Base-by-base conservation (phyloP, 2,888 invertebrate genomes). In the Nipponacmea schrenckii region DNA sequence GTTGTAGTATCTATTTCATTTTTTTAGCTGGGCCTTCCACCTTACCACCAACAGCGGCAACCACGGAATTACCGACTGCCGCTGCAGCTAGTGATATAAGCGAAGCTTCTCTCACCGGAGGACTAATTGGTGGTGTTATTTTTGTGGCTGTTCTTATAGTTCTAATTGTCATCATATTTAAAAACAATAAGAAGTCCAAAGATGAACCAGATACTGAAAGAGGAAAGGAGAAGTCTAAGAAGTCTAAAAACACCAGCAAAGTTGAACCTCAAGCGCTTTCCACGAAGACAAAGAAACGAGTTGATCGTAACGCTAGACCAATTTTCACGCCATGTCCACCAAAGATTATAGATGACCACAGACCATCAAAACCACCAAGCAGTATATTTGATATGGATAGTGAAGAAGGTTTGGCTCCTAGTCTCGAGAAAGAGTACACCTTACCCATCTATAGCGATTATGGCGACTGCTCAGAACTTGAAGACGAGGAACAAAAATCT, bases 281-380 rank as follows among this genome's bases (percentile, higher is more conserved):
- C 39, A 5, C 3, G 10, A 39, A 39, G 39, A 39, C 39, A 39
- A 39, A 39, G 39, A 56, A 56, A 3, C 20, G 20, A 56, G 20
- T 56, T 14, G 56, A 56, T 24, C 56, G 56, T 24, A 72, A 72
- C 72, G 45, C 66, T 45, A 45, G 72, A 67, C 69, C 69, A 69
- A 72, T 69, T 63, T 72, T 72, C 66, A 72, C 72, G 15, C 72
- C 72, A 7, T 66, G 67, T 10, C 72, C 72, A 14, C 72, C 72
- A 1, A 72, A 67, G 48, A 69, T 7, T 20, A 56, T 56, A 14
- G 24, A 56, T 24, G 56, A 24, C 24, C 20, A 20, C 4, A 12
- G 20, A 20, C 10, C 20, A 24, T 12, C 2, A 3, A 56, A 56
- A 56, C 20, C n/a, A 1, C 56, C 56, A 24, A 17, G 24, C 24